These are phyloP conservation scores for Tanypteryx hageni DNA, from an alignment of 2,888 invertebrate species.

Conservation along the genomic window DNA sequence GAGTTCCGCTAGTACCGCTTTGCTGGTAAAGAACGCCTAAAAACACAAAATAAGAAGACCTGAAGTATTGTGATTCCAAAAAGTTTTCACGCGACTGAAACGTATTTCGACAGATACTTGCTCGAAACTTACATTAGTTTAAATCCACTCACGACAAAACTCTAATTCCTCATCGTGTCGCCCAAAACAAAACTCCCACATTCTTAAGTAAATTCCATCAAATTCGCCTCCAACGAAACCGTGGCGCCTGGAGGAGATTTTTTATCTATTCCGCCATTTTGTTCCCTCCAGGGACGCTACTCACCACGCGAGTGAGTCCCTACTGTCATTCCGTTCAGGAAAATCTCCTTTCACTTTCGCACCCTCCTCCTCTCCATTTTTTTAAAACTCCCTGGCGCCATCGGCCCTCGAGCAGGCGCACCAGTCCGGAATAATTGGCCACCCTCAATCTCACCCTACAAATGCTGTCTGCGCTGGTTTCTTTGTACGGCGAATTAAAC, in stretches of 20 bases:
- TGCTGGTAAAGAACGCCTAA: too few species aligned
- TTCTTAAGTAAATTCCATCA: background rate
- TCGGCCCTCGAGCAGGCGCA: background rate
- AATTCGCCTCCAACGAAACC: background rate
- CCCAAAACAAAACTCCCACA: background rate
- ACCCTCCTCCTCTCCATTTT: background rate
- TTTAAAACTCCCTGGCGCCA: background rate
- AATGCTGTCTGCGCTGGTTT: background rate
- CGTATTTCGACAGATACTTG: too few species aligned
- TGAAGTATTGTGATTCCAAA: too few species aligned
- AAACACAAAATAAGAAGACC: too few species aligned
- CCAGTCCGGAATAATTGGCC: background rate
- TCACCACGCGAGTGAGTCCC: background rate
- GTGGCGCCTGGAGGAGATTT: background rate
- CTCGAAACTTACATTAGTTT: too few species aligned
- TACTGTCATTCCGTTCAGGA: background rate
- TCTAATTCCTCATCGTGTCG: too few species aligned
- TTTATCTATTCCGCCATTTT: background rate
- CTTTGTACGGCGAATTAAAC: slow-evolving; percentile 11
- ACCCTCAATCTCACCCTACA: background rate
- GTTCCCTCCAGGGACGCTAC: background rate
- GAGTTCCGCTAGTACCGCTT: too few species aligned
- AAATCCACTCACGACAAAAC: too few species aligned
- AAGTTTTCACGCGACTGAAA: too few species aligned
- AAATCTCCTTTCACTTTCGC: background rate